A percentile compares a stretch with the other conserved stretches of the same genome.
Conservation (phyloP, 2,797 vertebrate species). For the Fistularia commersonii region DNA sequence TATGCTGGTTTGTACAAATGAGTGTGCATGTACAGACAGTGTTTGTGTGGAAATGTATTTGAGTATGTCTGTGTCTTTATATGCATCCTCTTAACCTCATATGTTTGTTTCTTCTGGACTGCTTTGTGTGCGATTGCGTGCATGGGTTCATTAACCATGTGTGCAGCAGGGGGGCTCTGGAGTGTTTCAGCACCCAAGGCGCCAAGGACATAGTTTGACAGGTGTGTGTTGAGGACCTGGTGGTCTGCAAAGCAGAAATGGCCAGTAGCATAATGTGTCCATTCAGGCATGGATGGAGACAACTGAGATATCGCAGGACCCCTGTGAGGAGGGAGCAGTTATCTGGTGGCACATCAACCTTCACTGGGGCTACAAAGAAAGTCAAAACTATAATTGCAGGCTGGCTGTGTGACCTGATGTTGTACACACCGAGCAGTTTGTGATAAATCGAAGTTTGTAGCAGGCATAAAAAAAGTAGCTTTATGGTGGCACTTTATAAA, state of each 20-base stretch:
- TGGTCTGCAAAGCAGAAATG: conserved; percentile 39
- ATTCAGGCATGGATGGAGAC: conserved; percentile 68
- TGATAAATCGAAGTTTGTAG: conserved; percentile 37
- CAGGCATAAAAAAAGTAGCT: conserved; percentile 10
- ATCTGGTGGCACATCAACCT: conserved; percentile 56
- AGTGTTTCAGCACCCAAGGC: conserved; percentile 68
- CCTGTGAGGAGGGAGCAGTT: conserved; percentile 45
- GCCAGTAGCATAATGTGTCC: conserved; percentile 63
- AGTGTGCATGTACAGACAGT: conserved; percentile 18
- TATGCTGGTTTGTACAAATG: not conserved
- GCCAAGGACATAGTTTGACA: conserved; percentile 73
- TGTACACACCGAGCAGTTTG: conserved; percentile 17
- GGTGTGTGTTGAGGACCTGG: conserved; percentile 61
- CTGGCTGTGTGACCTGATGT: conserved; percentile 38
- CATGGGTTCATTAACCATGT: conserved; percentile 49
- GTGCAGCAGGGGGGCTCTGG: conserved; percentile 59
- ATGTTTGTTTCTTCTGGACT: conserved; percentile 42
- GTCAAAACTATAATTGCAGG: conserved; percentile 47
- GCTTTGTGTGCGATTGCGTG: conserved; percentile 24
- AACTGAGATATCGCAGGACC: conserved; percentile 70
- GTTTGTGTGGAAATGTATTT: conserved; percentile 40
- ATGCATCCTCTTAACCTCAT: not conserved
- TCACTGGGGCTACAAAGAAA: conserved; percentile 45
- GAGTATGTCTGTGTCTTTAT: conserved; percentile 18
- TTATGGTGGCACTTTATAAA: no score